These are phyloP conservation scores for Etia nguti DNA, from an alignment of 2,113 vertebrate genomes.

Conservation along the genomic window DNA sequence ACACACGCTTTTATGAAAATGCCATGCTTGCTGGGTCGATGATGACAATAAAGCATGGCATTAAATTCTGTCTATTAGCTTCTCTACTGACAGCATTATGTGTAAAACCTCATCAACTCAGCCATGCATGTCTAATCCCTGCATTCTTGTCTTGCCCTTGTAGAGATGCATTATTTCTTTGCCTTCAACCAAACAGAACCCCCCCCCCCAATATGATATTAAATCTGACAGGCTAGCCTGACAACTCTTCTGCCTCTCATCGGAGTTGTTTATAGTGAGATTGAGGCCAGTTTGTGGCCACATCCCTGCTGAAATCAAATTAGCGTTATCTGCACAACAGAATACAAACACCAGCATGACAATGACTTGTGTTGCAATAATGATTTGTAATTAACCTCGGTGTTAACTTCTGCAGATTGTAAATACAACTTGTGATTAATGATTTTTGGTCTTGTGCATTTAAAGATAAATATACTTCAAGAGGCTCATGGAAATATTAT, in stretches of 20 bases:
- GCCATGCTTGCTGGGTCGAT: not conserved
- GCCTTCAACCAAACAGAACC: conserved; percentile 31
- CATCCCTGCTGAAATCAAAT: not conserved
- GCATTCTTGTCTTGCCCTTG: not conserved
- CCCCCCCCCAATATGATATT: conserved; percentile 24
- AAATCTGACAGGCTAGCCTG: conserved; percentile 16
- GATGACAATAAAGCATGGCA: not conserved
- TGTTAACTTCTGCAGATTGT: not conserved
- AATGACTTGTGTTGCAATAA: not conserved
- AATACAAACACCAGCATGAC: not conserved
- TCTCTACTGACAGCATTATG: conserved; percentile 13
- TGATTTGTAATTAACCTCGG: not conserved
- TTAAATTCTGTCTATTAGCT: conserved; percentile 8
- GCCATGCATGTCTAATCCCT: conserved; percentile 26
- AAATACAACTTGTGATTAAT: not conserved
- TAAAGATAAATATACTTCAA: not conserved
- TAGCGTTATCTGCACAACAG: not conserved
- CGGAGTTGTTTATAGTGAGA: not conserved
- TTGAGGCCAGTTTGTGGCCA: not conserved
- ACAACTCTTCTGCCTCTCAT: not conserved
- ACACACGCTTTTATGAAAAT: not conserved
- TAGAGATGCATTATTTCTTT: conserved; percentile 11
- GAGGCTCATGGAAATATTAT: not conserved
- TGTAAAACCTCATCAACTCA: conserved; percentile 25
- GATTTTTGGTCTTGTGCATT: not conserved